phyloP scores from a whole-genome alignment of 2,888 invertebrate species.

The Xestoiulus laeticollis region DNA sequence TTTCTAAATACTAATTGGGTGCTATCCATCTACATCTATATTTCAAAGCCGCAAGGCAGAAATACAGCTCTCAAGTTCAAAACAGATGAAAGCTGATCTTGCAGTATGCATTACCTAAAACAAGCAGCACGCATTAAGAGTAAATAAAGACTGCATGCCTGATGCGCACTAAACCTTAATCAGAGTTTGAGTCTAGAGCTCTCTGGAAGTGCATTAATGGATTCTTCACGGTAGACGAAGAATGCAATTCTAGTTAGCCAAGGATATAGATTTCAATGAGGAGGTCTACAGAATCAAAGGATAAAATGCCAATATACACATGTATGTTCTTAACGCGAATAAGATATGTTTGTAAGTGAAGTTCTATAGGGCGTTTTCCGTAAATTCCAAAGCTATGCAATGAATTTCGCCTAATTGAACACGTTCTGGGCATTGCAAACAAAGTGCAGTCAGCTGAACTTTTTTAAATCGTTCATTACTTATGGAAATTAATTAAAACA shows the following conservation, averaged over 20 bases:
- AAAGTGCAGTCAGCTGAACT: no score
- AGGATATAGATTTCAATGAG: not conserved
- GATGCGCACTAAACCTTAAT: not conserved
- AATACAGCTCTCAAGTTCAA: not conserved
- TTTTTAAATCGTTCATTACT: not conserved
- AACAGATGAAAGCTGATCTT: not conserved
- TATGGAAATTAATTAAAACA: no score
- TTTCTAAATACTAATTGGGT: not conserved
- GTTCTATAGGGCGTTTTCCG: not conserved
- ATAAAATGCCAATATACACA: not conserved
- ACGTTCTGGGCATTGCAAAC: no score
- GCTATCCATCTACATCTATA: not conserved
- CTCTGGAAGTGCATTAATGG: not conserved
- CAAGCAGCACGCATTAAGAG: not conserved
- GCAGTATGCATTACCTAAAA: not conserved
- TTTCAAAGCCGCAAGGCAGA: not conserved
- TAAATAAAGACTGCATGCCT: conserved; percentile 24
- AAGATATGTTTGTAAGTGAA: not conserved
- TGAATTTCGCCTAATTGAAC: no score
- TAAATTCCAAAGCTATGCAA: no score
- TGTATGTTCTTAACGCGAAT: not conserved
- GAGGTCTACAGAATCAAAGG: not conserved
- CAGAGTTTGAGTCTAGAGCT: not conserved
- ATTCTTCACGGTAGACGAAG: not conserved
- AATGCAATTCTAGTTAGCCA: not conserved